Conservation (phyloP, 1,140 invertebrate genomes). For the Nephotettix cincticeps region DNA sequence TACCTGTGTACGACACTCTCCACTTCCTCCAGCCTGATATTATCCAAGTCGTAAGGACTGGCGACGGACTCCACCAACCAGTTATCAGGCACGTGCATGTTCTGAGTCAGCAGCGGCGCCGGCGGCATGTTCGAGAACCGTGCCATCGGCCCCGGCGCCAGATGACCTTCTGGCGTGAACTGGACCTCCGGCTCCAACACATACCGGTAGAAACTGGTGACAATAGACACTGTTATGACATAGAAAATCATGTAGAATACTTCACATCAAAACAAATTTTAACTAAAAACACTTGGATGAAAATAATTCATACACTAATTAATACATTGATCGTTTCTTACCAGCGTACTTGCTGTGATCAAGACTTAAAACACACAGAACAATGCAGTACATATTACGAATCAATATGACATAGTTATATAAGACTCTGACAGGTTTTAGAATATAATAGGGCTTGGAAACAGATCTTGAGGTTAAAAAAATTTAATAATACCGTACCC, state of each 20-base stretch:
- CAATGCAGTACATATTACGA: too few relatives aligned
- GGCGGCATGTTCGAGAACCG: slow-evolving; percentile 87
- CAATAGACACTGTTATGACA: neutral
- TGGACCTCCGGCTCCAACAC: slow-evolving; percentile 88
- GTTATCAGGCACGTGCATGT: slow-evolving; percentile 95
- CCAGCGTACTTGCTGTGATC: too few relatives aligned
- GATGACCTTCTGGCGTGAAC: slow-evolving; percentile 67
- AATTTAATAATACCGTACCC: too few relatives aligned
- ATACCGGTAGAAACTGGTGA: slow-evolving; percentile 89
- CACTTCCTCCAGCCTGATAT: slow-evolving; percentile 90
- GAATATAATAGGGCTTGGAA: too few relatives aligned
- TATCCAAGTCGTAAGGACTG: slow-evolving; percentile 97
- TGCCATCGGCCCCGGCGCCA: slow-evolving; percentile 70
- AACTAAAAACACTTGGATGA: too few relatives aligned
- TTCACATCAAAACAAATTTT: too few relatives aligned
- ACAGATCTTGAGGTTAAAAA: too few relatives aligned
- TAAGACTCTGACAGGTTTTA: too few relatives aligned
- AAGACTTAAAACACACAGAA: too few relatives aligned
- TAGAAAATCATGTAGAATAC: neutral
- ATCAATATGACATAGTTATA: too few relatives aligned
- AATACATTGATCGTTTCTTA: too few relatives aligned
- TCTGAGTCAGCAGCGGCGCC: slow-evolving; percentile 91
- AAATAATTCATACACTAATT: too few relatives aligned
- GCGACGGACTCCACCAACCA: slow-evolving; percentile 96
- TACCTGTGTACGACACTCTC: slow-evolving; percentile 71